Conservation (phyloP, 1,140 invertebrate species). For the Diploscapter pachys region DNA sequence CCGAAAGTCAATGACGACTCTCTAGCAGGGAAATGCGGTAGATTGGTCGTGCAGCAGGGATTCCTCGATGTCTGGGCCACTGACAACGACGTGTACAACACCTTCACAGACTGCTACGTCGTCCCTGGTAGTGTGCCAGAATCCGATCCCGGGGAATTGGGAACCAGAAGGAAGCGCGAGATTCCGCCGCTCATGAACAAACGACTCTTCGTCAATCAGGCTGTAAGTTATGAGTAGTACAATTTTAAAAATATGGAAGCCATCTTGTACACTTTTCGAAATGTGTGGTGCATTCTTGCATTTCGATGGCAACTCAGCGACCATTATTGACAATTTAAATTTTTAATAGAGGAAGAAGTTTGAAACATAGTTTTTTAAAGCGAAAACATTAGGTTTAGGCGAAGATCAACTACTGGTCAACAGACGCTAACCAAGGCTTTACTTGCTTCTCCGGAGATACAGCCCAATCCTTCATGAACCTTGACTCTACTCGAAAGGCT, state of each 20-base stretch:
- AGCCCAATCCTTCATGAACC: constrained; percentile 28
- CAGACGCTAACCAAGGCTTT: constrained; percentile 36
- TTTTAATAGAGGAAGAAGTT: too few relatives aligned
- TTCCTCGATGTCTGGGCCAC: constrained; percentile 38
- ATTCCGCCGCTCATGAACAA: constrained; percentile 15
- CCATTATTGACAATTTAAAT: too few relatives aligned
- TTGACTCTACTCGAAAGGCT: constrained; percentile 19
- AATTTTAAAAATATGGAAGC: too few relatives aligned
- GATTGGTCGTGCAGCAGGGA: constrained; percentile 33
- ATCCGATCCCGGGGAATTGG: constrained; percentile 3
- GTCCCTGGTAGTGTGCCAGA: background rate
- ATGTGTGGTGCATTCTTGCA: too few relatives aligned
- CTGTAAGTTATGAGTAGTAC: background rate
- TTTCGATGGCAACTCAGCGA: too few relatives aligned
- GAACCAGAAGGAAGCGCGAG: constrained; percentile 24
- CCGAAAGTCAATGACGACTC: constrained; percentile 26
- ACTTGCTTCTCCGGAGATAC: constrained; percentile 34
- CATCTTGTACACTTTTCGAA: too few relatives aligned
- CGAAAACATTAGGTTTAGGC: constrained; percentile 35
- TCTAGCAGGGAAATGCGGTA: constrained; percentile 25
- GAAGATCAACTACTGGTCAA: constrained; percentile 50
- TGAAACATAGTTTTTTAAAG: too few relatives aligned
- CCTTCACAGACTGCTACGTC: constrained; percentile 38
- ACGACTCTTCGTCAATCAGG: constrained; percentile 30
- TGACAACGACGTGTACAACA: constrained; percentile 42